phyloP scores from a whole-genome alignment of 2,113 vertebrate species.

The Opisthocomus hoazin region DNA sequence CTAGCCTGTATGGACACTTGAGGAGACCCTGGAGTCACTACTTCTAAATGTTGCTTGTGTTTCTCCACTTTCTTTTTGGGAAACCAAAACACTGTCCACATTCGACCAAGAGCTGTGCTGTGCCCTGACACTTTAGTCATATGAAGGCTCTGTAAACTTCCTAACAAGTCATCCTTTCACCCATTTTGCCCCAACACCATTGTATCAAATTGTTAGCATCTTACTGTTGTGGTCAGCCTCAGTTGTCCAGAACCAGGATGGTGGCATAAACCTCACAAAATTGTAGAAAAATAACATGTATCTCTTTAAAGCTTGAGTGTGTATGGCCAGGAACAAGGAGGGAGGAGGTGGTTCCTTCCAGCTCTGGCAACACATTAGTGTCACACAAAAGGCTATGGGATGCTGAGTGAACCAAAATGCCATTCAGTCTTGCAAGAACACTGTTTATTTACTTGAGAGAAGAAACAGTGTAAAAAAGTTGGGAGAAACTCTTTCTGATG shows the following conservation, averaged over 20 bases:
- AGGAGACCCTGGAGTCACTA: background rate
- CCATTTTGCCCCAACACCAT: background rate
- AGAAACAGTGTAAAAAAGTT: background rate
- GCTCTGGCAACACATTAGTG: background rate
- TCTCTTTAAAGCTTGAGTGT: background rate
- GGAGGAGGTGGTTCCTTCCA: background rate
- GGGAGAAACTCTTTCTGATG: background rate
- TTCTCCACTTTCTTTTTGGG: background rate
- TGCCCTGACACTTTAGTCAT: background rate
- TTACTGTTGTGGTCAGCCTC: background rate
- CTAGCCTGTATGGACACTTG: background rate
- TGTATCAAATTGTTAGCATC: background rate
- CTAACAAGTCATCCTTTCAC: background rate
- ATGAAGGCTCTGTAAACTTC: background rate
- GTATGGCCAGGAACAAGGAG: background rate
- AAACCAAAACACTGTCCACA: background rate
- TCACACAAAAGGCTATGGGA: background rate
- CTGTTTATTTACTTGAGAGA: background rate
- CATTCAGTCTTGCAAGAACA: background rate
- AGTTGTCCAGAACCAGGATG: background rate
- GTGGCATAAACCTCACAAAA: background rate
- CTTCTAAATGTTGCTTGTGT: background rate
- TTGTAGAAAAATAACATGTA: background rate
- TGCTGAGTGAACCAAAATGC: background rate
- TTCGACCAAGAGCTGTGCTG: background rate